Conservation (phyloP, 2,888 invertebrate species). For the Lepidochrysops patricia region DNA sequence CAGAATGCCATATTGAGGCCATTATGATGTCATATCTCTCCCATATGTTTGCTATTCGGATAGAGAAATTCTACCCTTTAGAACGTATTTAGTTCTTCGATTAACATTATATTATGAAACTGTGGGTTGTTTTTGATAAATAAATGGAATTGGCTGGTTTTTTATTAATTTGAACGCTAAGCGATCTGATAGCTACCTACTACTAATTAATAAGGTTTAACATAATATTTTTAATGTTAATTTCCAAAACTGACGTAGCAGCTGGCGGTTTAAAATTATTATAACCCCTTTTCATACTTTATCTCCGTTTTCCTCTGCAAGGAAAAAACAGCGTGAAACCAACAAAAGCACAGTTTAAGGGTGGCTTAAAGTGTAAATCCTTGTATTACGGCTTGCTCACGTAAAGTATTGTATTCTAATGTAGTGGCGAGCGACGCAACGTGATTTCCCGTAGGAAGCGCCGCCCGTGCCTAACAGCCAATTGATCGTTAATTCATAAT, state of each 20-base stretch:
- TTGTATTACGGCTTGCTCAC: not conserved
- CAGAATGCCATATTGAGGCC: not conserved
- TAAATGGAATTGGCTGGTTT: too few species aligned
- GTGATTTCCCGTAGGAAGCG: conserved; percentile 50
- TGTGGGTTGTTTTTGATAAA: too few species aligned
- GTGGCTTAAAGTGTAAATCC: not conserved
- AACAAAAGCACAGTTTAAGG: not conserved
- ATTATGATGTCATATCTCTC: not conserved
- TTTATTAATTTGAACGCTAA: too few species aligned
- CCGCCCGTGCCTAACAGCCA: conserved; percentile 40
- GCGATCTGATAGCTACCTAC: too few species aligned
- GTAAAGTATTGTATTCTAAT: conserved; percentile 26
- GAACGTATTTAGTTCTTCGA: not conserved
- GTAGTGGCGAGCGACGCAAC: conserved; percentile 14
- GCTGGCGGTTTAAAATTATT: too few species aligned
- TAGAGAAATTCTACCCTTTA: not conserved
- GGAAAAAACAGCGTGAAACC: too few species aligned
- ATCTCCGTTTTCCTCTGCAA: too few species aligned
- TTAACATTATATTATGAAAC: too few species aligned
- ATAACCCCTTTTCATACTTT: too few species aligned
- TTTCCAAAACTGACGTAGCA: too few species aligned
- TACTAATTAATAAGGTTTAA: too few species aligned
- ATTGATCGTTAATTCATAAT: conserved; percentile 57
- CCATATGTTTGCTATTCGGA: conserved; percentile 3
- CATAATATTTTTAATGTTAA: too few species aligned